Evolutionary conservation across 2,888 invertebrate species (phyloP).

Genomic region (Nomada goodeniana): DNA sequence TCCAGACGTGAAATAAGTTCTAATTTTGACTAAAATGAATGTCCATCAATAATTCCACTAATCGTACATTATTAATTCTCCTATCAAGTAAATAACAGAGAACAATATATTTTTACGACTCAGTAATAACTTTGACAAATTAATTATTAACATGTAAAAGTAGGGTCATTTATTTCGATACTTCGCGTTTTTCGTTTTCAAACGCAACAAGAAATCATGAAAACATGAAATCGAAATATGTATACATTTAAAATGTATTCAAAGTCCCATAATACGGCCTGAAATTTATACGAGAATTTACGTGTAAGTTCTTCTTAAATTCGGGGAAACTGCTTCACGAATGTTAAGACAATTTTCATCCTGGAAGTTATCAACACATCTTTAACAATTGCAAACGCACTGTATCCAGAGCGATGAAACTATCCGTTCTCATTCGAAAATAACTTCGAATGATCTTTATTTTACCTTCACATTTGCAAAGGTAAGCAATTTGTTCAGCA

Average conservation of each 20-base stretch:
- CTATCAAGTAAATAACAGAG: too few relatives aligned
- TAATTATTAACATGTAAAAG: too few relatives aligned
- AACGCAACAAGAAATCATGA: too few relatives aligned
- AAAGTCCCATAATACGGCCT: conserved; percentile 23
- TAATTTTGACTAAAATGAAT: too few relatives aligned
- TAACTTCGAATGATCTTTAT: conserved; percentile 16
- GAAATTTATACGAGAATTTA: conserved; percentile 47
- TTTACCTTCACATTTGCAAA: neutral
- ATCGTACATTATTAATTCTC: too few relatives aligned
- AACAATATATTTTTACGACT: too few relatives aligned
- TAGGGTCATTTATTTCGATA: too few relatives aligned
- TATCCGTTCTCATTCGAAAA: neutral
- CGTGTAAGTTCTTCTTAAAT: conserved; percentile 24
- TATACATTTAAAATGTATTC: conserved; percentile 38
- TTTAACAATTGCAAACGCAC: conserved; percentile 10
- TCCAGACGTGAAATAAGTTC: too few relatives aligned
- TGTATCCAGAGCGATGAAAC: conserved; percentile 16
- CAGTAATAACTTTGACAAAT: too few relatives aligned
- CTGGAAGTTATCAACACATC: conserved; percentile 5
- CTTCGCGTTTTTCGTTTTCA: too few relatives aligned
- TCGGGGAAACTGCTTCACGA: neutral
- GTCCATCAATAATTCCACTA: too few relatives aligned
- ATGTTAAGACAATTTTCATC: conserved; percentile 2
- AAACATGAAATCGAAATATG: neutral
- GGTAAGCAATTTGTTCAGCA: too few relatives aligned